phyloP scores from a whole-genome alignment of 1,140 invertebrate genomes.

The Bombus picipes region DNA sequence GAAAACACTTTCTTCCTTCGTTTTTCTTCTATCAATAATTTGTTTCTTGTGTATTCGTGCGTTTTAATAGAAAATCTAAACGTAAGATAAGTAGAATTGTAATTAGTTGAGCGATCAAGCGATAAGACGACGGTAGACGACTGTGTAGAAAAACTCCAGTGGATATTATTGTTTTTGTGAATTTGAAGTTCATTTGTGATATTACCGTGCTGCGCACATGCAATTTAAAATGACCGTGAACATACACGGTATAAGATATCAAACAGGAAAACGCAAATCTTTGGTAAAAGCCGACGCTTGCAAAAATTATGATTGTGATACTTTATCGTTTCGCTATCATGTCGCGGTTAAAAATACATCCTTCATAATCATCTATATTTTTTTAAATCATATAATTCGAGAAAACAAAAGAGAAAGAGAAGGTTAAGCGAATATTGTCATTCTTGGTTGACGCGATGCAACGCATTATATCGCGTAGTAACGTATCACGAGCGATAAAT shows the following conservation, averaged over 20 bases:
- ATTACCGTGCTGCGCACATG: not conserved
- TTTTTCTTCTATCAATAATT: not conserved
- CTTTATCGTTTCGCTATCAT: not conserved
- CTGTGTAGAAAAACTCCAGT: not conserved
- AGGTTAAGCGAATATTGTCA: not conserved
- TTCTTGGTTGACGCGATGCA: not conserved
- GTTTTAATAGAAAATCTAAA: not conserved
- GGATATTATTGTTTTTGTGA: conserved; percentile 2
- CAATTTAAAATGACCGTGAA: not conserved
- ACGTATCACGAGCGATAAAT: not conserved
- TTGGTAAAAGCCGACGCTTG: not conserved
- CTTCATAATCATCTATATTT: conserved; percentile 24
- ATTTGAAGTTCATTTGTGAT: conserved; percentile 42
- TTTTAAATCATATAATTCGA: conserved; percentile 25
- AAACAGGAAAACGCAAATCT: not conserved
- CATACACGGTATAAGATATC: not conserved
- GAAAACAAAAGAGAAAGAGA: not conserved
- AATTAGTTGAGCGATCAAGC: not conserved
- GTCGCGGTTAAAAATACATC: not conserved
- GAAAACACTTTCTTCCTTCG: not conserved
- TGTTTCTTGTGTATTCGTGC: not conserved
- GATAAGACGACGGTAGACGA: not conserved
- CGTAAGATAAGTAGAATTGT: not conserved
- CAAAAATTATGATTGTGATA: not conserved
- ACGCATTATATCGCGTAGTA: not conserved